phyloP scores from a whole-genome alignment of 2,888 invertebrate species.

The Timema podura region DNA sequence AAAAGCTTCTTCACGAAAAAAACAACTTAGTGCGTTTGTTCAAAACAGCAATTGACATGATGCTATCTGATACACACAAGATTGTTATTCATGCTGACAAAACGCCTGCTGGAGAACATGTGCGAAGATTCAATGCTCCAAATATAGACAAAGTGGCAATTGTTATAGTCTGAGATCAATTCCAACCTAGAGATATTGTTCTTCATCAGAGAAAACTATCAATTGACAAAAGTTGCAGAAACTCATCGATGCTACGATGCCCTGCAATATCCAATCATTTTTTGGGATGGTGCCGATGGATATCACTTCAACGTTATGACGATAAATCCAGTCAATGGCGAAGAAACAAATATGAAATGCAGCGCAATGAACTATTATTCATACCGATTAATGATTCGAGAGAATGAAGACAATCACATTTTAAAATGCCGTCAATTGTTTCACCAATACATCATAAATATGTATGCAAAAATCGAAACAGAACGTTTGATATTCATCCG shows the following conservation, averaged over 20 bases:
- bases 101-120: not conserved
- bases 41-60: constrained; percentile 20
- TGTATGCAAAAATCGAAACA: constrained; percentile 34
- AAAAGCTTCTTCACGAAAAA: constrained; percentile 18
- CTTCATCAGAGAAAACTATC: constrained; percentile 21
- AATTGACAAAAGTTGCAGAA: constrained; percentile 19
- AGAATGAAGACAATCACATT: no score
- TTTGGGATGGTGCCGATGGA: constrained; percentile 25
- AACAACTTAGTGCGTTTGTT: constrained; percentile 16
- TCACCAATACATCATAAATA: constrained; percentile 32
- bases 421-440: no score
- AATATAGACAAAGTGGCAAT: constrained; percentile 17
- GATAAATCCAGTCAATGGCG: constrained; percentile 11
- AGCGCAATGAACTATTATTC: constrained; percentile 16
- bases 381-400: constrained; percentile 12
- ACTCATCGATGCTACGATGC: constrained; percentile 18
- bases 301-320: constrained; percentile 14
- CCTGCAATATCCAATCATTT: constrained; percentile 38
- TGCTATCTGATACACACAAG: constrained; percentile 19
- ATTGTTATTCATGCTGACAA: constrained; percentile 17
- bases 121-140: constrained; percentile 2
- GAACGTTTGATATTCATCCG: no score
- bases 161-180: constrained; percentile 19
- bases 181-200: constrained; percentile 19
- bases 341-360: not conserved